phyloP scores from a whole-genome alignment of 2,113 vertebrate genomes.

The Nicator chloris region DNA sequence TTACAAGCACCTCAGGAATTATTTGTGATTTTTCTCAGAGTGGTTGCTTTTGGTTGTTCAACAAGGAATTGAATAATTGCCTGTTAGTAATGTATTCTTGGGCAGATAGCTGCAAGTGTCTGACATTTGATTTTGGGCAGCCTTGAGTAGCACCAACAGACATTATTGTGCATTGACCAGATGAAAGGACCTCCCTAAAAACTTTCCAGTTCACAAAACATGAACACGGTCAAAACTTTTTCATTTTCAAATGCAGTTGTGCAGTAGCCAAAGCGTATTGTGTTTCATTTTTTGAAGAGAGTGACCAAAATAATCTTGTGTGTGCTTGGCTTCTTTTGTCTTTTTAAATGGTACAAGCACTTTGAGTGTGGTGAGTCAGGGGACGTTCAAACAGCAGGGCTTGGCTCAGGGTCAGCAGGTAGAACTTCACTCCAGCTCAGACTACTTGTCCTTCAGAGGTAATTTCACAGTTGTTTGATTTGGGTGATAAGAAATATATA shows the following conservation, averaged over 20 bases:
- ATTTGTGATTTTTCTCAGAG: background rate
- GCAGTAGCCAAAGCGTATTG: background rate
- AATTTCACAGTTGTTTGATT: slow-evolving; percentile 12
- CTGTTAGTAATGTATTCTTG: background rate
- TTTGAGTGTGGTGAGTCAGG: background rate
- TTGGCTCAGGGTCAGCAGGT: background rate
- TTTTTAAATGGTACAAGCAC: background rate
- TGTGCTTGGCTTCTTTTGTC: background rate
- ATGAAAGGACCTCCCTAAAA: background rate
- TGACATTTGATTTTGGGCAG: background rate
- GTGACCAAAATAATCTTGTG: background rate
- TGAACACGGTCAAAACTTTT: background rate
- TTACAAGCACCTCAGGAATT: background rate
- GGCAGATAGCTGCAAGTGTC: background rate
- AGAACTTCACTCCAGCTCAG: background rate
- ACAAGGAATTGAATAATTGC: background rate
- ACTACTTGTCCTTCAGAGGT: background rate
- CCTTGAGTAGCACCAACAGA: background rate
- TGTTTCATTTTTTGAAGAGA: background rate
- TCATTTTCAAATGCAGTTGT: background rate
- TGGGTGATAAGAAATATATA: background rate
- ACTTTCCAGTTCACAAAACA: background rate
- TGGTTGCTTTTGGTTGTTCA: background rate
- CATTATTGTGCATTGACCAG: background rate
- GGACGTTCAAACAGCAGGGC: background rate